Evolutionary conservation across 1,140 invertebrate genomes (phyloP).

Genomic region (Eupristina koningsbergeri): DNA sequence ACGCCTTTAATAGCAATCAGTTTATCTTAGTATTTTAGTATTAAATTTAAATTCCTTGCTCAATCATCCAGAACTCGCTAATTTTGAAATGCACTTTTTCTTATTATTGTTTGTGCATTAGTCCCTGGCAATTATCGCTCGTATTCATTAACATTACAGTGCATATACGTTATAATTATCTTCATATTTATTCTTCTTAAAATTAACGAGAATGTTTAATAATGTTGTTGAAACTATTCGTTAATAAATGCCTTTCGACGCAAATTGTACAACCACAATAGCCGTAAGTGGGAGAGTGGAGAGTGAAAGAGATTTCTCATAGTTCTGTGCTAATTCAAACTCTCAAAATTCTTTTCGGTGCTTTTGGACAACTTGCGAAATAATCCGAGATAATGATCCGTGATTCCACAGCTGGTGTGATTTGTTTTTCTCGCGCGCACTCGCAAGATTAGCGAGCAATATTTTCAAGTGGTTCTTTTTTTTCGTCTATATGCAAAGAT

Average conservation of each 20-base stretch:
- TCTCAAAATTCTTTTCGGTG: slow-evolving; percentile 29
- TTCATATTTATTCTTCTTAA: neutral
- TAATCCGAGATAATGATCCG: neutral
- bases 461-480: slow-evolving; percentile 15
- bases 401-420: neutral
- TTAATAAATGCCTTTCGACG: slow-evolving; percentile 9
- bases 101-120: slow-evolving; percentile 1
- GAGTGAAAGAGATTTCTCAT: slow-evolving; percentile 15
- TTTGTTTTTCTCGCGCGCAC: neutral
- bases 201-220: slow-evolving; percentile 21
- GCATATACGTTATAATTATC: neutral
- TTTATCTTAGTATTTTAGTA: neutral
- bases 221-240: neutral
- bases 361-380: slow-evolving; percentile 24
- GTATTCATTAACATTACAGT: neutral
- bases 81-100: neutral
- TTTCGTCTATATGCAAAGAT: slow-evolving; percentile 1
- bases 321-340: neutral
- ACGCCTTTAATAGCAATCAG: too few relatives aligned
- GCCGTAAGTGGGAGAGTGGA: neutral
- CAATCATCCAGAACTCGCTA: neutral
- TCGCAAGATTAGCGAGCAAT: slow-evolving; percentile 19
- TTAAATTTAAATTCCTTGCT: neutral
- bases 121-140: neutral
- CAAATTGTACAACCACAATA: neutral